A percentile compares a stretch with the other conserved stretches of the same genome.
Conservation (phyloP, 2,797 vertebrate genomes). For the Enteromius treurensis region DNA sequence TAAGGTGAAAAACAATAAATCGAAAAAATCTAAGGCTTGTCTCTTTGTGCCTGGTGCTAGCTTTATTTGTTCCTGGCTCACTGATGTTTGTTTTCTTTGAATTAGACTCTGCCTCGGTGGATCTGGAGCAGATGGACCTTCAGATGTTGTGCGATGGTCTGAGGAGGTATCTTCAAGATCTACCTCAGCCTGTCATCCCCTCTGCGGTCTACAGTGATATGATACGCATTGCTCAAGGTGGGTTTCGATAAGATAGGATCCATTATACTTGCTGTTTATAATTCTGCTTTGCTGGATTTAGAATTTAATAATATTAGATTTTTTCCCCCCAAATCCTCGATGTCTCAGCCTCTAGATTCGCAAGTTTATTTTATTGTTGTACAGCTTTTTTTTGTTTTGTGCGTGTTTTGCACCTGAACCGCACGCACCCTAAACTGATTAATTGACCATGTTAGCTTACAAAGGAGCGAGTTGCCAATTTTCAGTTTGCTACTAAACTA, state of each 20-base stretch:
- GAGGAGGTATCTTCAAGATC: conserved; percentile 90
- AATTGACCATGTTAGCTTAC: background rate
- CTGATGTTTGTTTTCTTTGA: background rate
- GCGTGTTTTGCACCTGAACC: too few relatives aligned
- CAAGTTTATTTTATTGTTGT: too few relatives aligned
- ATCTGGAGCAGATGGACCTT: conserved; percentile 89
- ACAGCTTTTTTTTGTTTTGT: too few relatives aligned
- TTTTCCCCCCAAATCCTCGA: too few relatives aligned
- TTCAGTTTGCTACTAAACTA: background rate
- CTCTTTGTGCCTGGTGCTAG: background rate
- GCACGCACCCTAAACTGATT: too few relatives aligned
- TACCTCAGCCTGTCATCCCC: conserved; percentile 92
- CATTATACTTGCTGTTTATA: too few relatives aligned
- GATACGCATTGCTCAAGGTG: conserved; percentile 90
- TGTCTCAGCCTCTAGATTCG: too few relatives aligned
- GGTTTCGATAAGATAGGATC: conserved; percentile 45
- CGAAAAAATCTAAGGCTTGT: background rate
- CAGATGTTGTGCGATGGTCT: conserved; percentile 87
- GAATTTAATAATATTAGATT: too few relatives aligned
- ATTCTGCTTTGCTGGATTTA: too few relatives aligned
- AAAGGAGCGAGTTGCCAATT: background rate
- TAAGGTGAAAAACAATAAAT: background rate
- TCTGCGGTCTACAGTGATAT: conserved; percentile 84
- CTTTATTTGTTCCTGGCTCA: background rate
- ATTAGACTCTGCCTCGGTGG: conserved; percentile 75